Evolutionary conservation across 2,888 invertebrate species (phyloP), one percentile per base, ranked within the genome.

Genomic region (Acrocyrtus sp.): DNA sequence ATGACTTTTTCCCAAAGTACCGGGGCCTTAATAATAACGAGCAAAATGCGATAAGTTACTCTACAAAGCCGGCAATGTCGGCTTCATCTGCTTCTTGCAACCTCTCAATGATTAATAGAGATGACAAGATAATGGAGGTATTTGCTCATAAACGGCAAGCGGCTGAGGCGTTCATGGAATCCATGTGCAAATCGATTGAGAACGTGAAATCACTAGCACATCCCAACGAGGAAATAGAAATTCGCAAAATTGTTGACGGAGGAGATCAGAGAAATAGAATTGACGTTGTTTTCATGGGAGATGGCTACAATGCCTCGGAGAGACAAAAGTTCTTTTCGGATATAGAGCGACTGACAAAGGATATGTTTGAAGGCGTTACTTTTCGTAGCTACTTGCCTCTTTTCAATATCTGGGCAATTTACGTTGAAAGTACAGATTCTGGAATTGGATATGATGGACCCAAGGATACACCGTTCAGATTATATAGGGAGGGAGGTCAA

Each of bases 201-300:
- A 17, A 15, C 29, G 34, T 61, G 2, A 10, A 17, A 22, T 41
- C 48, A 47, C 21, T 60, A 12, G 19, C 17, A 22, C 8, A 34
- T 3, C 3, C 29, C 39, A 56, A 6, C 22, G 67, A 19, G n/a
- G 51, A 57, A 19, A 58, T 69, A 2, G 77, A 77, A 58, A 47
- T 79, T n/a, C 56, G 56, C 0, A 74, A 78, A 62, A 66, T 79
- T 15, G 66, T 75, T 12, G 76, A 77, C 22, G 61, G 67, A 5
- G 79, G 79, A 15, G 62, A 74, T 45, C 67, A 72, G 17, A n/a
- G 21, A 1, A 80, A 80, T 41, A 50, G 80, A 21, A 76, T 80
- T 24, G 80, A 80, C 39, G 80, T 80, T 4, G 79, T 79, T n/a
- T 78, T 80, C 43, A 80, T 80, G 80, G 80, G 79, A 0, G 79